Evolutionary conservation across 2,888 invertebrate species (phyloP), one percentile per base, ranked within the genome.

Genomic region (Adineta ricciae): DNA sequence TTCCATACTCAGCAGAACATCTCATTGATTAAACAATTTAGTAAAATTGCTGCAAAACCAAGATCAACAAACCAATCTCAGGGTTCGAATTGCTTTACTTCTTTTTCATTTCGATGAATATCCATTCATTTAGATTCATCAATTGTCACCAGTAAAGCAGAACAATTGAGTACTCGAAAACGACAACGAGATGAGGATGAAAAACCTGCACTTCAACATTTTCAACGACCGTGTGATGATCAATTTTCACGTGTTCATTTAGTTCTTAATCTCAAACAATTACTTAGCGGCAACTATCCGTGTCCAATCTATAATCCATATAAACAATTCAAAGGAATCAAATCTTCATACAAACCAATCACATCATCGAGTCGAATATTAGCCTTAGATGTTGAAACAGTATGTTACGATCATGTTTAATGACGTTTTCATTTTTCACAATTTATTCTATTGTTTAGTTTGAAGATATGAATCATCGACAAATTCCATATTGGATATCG

Each of bases 311-410:
- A 41, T 41, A 78, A 78, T 78, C 24, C 38, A 78, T 78, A 41
- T 78, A 38, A 78, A 78, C 38, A 38, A 21, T 78, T 41, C 41
- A 78, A 78, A 41, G 41, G n/a, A 41, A 78, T 41, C 14, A 78
- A 78, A 78, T 41, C 38, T 9, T 41, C 41, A 21, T 78, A 78
- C 14, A 24, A 78, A 78, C 78, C 78, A 38, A 24, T 78, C 9
- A 78, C 78, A 78, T 38, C 38, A 1, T n/a, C 38, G 41, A 78
- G 78, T 78, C 3, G 8, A n/a, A 78, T 78, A 41, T 41, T 78
- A 41, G 78, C 78, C 9, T 24, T 78, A 14, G 78, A 78, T 41
- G 78, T 78, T 78, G 78, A 78, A 78, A 78, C 78, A n/a, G 78
- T 78, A 11, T 8, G 78, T 41, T 32, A 0, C n/a, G n/a, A 64